Evolutionary conservation across 2,797 vertebrate genomes (phyloP).

Genomic region (Enteromius afrohamiltoni): DNA sequence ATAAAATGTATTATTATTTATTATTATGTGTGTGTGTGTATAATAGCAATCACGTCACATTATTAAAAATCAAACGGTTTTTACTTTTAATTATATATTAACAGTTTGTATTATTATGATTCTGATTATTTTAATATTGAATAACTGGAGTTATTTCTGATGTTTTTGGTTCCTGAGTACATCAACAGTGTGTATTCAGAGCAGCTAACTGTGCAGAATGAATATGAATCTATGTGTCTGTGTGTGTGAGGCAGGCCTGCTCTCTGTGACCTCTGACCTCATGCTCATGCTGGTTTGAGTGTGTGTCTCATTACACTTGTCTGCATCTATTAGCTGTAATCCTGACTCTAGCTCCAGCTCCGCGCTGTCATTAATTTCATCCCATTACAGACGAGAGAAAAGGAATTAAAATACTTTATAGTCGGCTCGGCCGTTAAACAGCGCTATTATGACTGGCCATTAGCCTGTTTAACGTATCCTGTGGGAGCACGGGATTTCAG

Average conservation of each 20-base stretch:
- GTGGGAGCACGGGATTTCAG: slow-evolving; percentile 64
- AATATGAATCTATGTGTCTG: neutral
- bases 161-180: too few relatives aligned
- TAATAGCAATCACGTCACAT: too few relatives aligned
- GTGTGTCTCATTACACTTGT: slow-evolving; percentile 64
- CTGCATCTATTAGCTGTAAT: slow-evolving; percentile 64
- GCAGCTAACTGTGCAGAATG: slow-evolving; percentile 23
- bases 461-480: slow-evolving; percentile 76
- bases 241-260: slow-evolving; percentile 34
- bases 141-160: too few relatives aligned
- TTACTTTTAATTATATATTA: too few relatives aligned
- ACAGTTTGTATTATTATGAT: too few relatives aligned
- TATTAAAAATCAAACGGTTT: too few relatives aligned
- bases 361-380: slow-evolving; percentile 73
- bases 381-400: slow-evolving; percentile 77
- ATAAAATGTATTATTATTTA: too few relatives aligned
- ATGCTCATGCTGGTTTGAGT: slow-evolving; percentile 47
- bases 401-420: slow-evolving; percentile 78
- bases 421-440: slow-evolving; percentile 76
- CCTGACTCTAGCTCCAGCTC: slow-evolving; percentile 65
- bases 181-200: neutral
- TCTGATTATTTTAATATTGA: too few relatives aligned
- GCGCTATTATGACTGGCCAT: slow-evolving; percentile 78
- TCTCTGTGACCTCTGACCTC: slow-evolving; percentile 65
- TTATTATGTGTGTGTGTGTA: too few relatives aligned